These are phyloP conservation scores for Mustelus asterias DNA, from an alignment of 2,113 vertebrate genomes.

Conservation along the genomic window DNA sequence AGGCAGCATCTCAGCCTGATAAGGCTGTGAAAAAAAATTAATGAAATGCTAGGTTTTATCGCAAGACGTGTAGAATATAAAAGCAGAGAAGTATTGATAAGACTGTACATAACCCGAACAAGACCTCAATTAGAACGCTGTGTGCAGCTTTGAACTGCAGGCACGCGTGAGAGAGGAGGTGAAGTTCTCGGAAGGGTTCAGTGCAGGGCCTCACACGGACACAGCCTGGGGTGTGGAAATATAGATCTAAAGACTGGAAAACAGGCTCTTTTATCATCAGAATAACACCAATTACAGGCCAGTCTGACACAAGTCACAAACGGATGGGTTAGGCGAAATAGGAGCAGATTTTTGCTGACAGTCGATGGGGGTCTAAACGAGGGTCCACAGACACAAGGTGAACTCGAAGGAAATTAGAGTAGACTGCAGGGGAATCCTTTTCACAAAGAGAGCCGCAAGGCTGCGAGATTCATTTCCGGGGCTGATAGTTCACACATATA, in stretches of 20 bases:
- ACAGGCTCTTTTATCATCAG: neutral
- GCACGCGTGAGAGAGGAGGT: neutral
- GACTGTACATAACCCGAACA: neutral
- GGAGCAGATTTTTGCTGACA: neutral
- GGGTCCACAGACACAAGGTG: neutral
- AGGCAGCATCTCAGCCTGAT: neutral
- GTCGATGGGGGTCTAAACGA: neutral
- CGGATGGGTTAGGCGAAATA: neutral
- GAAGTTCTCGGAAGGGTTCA: neutral
- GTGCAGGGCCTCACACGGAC: neutral
- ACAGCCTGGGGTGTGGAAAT: neutral
- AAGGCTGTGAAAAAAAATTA: neutral
- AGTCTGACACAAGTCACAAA: neutral
- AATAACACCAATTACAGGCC: neutral
- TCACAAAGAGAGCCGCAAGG: neutral
- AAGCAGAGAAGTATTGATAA: neutral
- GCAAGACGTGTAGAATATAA: neutral
- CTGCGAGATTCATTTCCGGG: neutral
- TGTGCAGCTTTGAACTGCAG: neutral
- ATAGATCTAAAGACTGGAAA: neutral
- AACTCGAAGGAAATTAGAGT: neutral
- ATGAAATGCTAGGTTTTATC: neutral
- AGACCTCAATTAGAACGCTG: neutral
- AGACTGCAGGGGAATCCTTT: neutral
- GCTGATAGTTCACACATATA: neutral